A percentile compares a stretch with the other conserved stretches of the same genome.
These are phyloP conservation scores for Pardosa pseudoannulata DNA, from an alignment of 2,888 invertebrate genomes.

Conservation along the genomic window DNA sequence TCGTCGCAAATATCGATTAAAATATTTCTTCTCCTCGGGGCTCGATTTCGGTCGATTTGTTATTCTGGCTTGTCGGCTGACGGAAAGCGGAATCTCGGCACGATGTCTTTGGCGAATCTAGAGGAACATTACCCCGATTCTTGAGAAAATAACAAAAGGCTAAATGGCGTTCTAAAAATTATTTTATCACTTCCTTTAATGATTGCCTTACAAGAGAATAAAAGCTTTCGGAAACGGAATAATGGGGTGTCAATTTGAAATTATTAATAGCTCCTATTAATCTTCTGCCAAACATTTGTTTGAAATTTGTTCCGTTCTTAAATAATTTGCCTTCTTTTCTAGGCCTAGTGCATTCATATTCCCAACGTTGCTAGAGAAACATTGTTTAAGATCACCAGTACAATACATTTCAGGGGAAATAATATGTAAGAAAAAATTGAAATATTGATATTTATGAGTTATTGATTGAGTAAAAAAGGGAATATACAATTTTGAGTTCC, in stretches of 20 bases:
- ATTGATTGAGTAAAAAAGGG: no score
- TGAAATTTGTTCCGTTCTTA: no score
- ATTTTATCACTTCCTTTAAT: not conserved
- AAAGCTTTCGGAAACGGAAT: not conserved
- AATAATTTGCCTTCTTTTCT: no score
- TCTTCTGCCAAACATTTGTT: no score
- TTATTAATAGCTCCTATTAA: no score
- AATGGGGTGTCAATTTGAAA: not conserved
- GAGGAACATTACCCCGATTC: not conserved
- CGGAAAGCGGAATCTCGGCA: not conserved
- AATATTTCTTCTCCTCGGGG: constrained; percentile 20
- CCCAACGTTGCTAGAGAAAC: no score
- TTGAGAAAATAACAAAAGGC: not conserved
- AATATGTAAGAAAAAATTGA: no score
- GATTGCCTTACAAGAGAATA: not conserved
- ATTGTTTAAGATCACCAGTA: no score
- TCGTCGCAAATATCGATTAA: constrained; percentile 46
- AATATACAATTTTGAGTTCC: no score
- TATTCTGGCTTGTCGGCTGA: constrained; percentile 6
- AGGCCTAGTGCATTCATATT: no score
- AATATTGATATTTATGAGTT: no score
- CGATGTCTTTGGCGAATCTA: not conserved
- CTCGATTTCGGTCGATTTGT: constrained; percentile 13
- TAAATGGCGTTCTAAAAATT: not conserved
- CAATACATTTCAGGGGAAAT: no score